Evolutionary conservation across 2,113 vertebrate species (phyloP).

Genomic region (Micromys minutus): DNA sequence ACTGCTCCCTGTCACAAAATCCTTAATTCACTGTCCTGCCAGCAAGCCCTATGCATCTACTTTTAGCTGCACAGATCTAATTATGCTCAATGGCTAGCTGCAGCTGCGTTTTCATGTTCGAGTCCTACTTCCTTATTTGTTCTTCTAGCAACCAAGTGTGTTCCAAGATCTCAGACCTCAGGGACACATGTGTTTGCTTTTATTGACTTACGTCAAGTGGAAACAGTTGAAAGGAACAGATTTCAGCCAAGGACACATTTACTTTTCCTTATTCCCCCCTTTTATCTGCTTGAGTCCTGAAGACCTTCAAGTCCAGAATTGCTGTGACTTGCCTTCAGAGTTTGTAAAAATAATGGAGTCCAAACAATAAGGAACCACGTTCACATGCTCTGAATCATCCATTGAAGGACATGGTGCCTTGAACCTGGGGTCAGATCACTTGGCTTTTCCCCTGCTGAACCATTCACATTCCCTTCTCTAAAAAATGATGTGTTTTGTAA

Average conservation of each 20-base stretch:
- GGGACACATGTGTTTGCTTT: neutral
- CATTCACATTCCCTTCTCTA: neutral
- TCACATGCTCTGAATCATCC: neutral
- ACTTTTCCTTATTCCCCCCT: neutral
- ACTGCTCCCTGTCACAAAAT: neutral
- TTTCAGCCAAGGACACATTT: neutral
- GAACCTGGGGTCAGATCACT: neutral
- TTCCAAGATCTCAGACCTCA: neutral
- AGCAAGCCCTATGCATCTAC: neutral
- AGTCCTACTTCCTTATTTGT: neutral
- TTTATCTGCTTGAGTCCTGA: neutral
- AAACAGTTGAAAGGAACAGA: neutral
- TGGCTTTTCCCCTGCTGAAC: neutral
- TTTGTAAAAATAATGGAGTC: neutral
- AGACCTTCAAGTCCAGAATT: neutral
- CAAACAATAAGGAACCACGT: neutral
- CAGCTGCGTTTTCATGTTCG: neutral
- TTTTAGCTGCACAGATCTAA: neutral
- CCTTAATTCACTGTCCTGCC: neutral
- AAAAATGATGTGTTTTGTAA: conserved; percentile 33
- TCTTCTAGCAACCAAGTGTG: neutral
- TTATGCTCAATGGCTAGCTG: neutral
- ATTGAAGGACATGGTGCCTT: neutral
- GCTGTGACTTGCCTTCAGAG: neutral
- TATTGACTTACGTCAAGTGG: neutral